phyloP scores from a whole-genome alignment of 2,888 invertebrate species.

The Caenorhabditis sp. region DNA sequence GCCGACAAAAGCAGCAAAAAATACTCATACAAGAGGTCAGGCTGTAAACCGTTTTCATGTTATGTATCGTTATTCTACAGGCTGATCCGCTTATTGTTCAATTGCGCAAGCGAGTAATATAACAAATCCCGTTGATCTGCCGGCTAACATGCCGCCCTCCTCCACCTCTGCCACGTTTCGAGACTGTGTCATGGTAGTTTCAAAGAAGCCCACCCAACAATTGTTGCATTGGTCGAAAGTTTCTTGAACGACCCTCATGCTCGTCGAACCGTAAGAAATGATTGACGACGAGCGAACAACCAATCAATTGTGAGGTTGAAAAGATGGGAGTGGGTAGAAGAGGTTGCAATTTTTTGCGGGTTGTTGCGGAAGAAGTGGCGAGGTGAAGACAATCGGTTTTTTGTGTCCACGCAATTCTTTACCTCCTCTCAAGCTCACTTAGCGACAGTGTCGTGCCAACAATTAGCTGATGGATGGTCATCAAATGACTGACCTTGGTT shows the following conservation, averaged over 20 bases:
- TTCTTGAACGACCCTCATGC: constrained; percentile 62
- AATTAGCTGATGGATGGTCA: constrained; percentile 67
- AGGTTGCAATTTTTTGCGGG: constrained; percentile 53
- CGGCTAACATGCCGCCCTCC: constrained; percentile 44
- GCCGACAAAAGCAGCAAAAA: constrained; percentile 47
- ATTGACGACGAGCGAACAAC: constrained; percentile 60
- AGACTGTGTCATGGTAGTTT: background rate
- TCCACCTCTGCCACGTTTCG: constrained; percentile 22
- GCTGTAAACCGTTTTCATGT: constrained; percentile 59
- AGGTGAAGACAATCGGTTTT: constrained; percentile 57
- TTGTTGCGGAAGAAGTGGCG: constrained; percentile 38
- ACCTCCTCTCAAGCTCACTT: constrained; percentile 55
- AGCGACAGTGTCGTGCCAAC: constrained; percentile 60
- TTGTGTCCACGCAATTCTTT: constrained; percentile 44
- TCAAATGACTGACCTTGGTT: constrained; percentile 64
- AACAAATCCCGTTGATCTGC: constrained; percentile 56
- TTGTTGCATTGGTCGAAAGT: constrained; percentile 47
- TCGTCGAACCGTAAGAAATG: constrained; percentile 63
- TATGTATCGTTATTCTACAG: constrained; percentile 57
- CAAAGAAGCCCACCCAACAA: constrained; percentile 20
- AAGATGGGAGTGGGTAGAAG: constrained; percentile 11
- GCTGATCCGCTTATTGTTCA: constrained; percentile 62
- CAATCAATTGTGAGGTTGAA: constrained; percentile 47
- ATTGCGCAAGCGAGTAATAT: constrained; percentile 60
- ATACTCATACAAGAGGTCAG: constrained; percentile 46